These are phyloP conservation scores for Phyllopteryx taeniolatus DNA, from an alignment of 2,113 vertebrate species.

Conservation along the genomic window DNA sequence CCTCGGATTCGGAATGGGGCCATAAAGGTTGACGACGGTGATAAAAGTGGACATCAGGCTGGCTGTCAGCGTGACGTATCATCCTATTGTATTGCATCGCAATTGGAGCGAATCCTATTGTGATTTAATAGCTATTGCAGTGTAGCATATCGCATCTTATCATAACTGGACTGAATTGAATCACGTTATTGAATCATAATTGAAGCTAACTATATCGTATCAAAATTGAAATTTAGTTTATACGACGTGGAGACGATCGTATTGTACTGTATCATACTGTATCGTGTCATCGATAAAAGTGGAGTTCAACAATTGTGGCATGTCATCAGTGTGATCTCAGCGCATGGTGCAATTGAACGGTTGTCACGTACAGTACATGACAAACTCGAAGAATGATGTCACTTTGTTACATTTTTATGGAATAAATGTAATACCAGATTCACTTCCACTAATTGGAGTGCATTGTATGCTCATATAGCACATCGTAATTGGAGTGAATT, in stretches of 20 bases:
- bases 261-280: not conserved
- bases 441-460: not conserved
- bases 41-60: not conserved
- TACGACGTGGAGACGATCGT: not conserved
- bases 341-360: not conserved
- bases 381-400: not conserved
- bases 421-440: no score
- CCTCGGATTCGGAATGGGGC: not conserved
- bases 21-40: not conserved
- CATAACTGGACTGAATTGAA: not conserved
- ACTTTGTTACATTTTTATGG: not conserved
- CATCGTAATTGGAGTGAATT: not conserved
- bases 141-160: not conserved
- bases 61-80: not conserved
- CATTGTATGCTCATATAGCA: not conserved
- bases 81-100: not conserved
- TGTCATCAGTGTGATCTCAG: not conserved
- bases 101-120: not conserved
- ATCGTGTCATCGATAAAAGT: slow-evolving; percentile 11
- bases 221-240: no score
- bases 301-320: slow-evolving; percentile 9
- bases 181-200: not conserved
- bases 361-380: not conserved
- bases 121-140: not conserved
- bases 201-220: not conserved